phyloP scores from a whole-genome alignment of 2,113 vertebrate species.

The Nansenia antarctica region DNA sequence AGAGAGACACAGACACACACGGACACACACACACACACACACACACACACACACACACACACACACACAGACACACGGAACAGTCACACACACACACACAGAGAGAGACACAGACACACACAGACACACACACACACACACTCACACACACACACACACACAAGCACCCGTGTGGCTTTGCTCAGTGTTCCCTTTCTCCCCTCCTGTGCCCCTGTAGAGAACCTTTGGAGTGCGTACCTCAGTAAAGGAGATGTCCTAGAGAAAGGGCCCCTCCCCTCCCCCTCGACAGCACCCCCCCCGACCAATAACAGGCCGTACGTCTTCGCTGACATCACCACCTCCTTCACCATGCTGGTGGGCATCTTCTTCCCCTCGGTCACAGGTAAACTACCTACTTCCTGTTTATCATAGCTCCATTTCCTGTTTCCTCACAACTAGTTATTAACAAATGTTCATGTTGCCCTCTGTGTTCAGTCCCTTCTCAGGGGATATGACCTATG shows the following conservation, averaged over 20 bases:
- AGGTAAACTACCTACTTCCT: constrained; percentile 61
- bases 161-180: too few relatives aligned
- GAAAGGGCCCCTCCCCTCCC: constrained; percentile 71
- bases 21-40: background rate
- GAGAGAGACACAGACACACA: too few relatives aligned
- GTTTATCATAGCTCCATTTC: background rate
- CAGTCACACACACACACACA: background rate
- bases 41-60: too few relatives aligned
- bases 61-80: too few relatives aligned
- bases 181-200: background rate
- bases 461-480: too few relatives aligned
- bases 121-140: background rate
- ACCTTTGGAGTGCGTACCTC: constrained; percentile 86
- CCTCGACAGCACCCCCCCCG: constrained; percentile 54
- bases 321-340: constrained; percentile 88
- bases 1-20: too few relatives aligned
- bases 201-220: constrained; percentile 68
- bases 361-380: constrained; percentile 95
- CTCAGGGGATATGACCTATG: too few relatives aligned
- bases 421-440: background rate
- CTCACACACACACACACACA: too few relatives aligned
- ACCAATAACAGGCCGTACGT: constrained; percentile 77
- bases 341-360: constrained; percentile 90
- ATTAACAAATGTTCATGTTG: too few relatives aligned
- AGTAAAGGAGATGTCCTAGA: constrained; percentile 85